Base-by-base conservation (phyloP, 2,113 vertebrate genomes). In the Sebastes fasciatus region DNA sequence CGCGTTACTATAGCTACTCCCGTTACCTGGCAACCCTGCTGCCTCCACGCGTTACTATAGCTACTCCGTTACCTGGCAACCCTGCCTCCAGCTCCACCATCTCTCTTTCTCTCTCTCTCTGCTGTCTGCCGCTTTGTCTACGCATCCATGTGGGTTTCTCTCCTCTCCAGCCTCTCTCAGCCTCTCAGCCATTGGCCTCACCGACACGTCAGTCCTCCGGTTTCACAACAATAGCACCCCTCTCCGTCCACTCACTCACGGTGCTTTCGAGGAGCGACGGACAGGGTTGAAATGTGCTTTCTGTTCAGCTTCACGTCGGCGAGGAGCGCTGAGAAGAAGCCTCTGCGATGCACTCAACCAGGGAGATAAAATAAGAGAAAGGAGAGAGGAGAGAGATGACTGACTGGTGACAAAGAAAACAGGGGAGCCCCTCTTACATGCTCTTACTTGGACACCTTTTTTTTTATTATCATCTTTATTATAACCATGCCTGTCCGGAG, bases 401-500 rank as follows among this genome's bases (percentile, higher is more conserved):
- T 89, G 92, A 88, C 49, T 93, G 89, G 94, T 96, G 96, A 96
- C 96, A 94, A 95, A 96, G 95, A 94, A 95, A 92, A 92, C 92
- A 93, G 93, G 95, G 94, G 94, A 95, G 94, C 92, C 91, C 80
- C 92, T 92, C 93, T 87, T 92, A 94, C 55, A 85, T 8, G 83
- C 70, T 79, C 91, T 93, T 75, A 86, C 65, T 84, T 86, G 87
- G 90, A 93, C 88, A 85, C 89, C 93, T 16, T 34, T 61, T 17
- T 8, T 58, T 58, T 74, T 4, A 89, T 90, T 57, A 69, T 76
- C 21, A 14, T 62, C 16, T 9, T 60, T 75, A 49, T n/a, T 40
- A 42, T 67, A 96, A 97, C 90, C 96, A 99, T 99, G 98, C 98
- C 98, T 92, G 97, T 99, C 80, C 97, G 98, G 94, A 97, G 97